Base-by-base conservation (phyloP, 2,888 invertebrate species). In the Cheiracanthium punctorium region DNA sequence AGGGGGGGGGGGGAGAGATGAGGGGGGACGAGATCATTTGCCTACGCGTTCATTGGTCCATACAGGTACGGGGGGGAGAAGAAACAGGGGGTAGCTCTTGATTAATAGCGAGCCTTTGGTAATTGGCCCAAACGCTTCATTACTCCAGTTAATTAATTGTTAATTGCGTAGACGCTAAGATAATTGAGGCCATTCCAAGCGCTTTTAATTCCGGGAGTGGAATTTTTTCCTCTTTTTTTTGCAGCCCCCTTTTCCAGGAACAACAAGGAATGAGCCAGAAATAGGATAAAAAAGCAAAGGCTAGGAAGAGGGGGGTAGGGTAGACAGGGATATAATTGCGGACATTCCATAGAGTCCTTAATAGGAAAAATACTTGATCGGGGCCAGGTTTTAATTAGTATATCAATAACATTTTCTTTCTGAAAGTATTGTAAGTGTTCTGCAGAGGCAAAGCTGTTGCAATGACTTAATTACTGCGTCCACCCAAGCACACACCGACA, bases 131-230 rank as follows among this genome's bases (percentile, higher is more conserved):
- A 70, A 79, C 69, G 85, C 74, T 85, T 85, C 85, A 85, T 85
- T 85, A 85, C 80, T 70, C 74, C 75, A 79, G 80, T 85, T 85
- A 85, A 85, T 85, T 85, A 85, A 85, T 85, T 85, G 85, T 85
- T 85, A 85, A 85, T 85, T 85, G 85, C 85, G 85, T 85, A 80
- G 74, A 85, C 85, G 74, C 80, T 84, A 74, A 80, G 80, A 85
- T 85, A 85, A 85, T 85, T 85, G 85, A 80, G 85, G 85, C 74
- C 74, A 69, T 80, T 37, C 85, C 69, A 67, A 52, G 67, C 75
- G 74, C 79, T 79, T 85, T 85, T 85, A 80, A 85, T 80, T 85
- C 74, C 75, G 48, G 65, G 82, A 72, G 76, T 82, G 82, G 72
- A 76, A 65, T 79, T 77, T 84, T 84, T 82, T 74, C 28, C 8